Percentiles rank a stretch among this genome's conserved stretches.
phyloP scores from a whole-genome alignment of 2,113 vertebrate genomes.

The Tychaedon coryphoeus region DNA sequence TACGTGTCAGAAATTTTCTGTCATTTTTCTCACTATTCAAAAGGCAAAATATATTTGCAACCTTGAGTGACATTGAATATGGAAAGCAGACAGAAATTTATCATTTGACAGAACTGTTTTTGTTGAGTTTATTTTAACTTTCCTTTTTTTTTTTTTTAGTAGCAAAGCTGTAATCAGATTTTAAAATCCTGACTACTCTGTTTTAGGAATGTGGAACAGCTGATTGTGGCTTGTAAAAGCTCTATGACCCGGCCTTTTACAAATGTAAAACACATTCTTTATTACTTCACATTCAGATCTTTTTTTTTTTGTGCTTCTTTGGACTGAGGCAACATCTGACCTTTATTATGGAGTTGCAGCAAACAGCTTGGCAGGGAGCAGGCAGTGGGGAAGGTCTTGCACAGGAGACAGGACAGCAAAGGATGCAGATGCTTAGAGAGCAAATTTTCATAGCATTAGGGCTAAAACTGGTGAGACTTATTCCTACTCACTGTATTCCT shows the following conservation, averaged over 20 bases:
- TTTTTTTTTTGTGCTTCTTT: not conserved
- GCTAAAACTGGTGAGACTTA: not conserved
- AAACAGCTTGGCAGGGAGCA: not conserved
- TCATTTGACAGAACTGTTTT: slow-evolving; percentile 35
- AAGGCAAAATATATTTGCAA: slow-evolving; percentile 70
- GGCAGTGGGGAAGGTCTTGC: not conserved
- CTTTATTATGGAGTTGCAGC: not conserved
- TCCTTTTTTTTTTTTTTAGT: rapidly evolving
- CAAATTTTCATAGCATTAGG: not conserved
- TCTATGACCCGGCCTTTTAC: not conserved
- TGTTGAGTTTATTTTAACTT: not conserved
- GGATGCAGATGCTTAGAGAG: not conserved
- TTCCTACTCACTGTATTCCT: not conserved
- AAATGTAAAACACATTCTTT: not conserved
- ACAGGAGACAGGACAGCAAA: not conserved
- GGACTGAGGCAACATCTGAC: not conserved
- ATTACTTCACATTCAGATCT: not conserved
- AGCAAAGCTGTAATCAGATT: not conserved
- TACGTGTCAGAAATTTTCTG: slow-evolving; percentile 68
- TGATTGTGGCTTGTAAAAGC: not conserved
- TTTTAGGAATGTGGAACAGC: not conserved
- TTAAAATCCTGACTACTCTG: not conserved
- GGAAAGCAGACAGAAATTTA: slow-evolving; percentile 60
- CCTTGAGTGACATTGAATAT: slow-evolving; percentile 74
- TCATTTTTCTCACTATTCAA: slow-evolving; percentile 67